Evolutionary conservation across 2,113 vertebrate species (phyloP).

Genomic region (Rhinoptilus africanus): DNA sequence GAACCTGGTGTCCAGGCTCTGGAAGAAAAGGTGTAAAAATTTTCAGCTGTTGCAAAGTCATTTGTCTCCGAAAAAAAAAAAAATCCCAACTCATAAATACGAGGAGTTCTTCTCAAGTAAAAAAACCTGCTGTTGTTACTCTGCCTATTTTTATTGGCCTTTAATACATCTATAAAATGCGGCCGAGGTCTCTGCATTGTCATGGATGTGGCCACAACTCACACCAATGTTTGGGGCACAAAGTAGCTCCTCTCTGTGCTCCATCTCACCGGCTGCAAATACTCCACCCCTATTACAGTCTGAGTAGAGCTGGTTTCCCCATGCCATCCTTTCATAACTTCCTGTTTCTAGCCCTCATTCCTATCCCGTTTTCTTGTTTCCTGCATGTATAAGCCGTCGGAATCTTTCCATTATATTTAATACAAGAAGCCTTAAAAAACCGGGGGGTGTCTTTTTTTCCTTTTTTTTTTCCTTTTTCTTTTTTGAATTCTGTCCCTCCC

Average conservation of each 20-base stretch:
- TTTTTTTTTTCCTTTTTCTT: background rate
- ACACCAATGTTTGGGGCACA: accelerated
- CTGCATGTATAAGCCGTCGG: background rate
- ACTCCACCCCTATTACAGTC: background rate
- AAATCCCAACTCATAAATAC: accelerated
- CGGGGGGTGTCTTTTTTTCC: background rate
- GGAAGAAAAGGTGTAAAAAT: background rate
- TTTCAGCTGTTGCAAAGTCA: background rate
- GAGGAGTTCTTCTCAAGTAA: background rate
- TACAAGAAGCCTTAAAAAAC: background rate
- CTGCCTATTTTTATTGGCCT: background rate
- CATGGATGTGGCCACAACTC: background rate
- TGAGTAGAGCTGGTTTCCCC: background rate
- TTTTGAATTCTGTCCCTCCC: background rate
- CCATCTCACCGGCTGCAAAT: accelerated
- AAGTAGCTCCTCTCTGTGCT: background rate
- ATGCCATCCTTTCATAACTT: background rate
- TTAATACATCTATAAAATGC: too few species aligned
- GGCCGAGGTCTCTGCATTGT: background rate
- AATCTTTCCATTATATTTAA: background rate
- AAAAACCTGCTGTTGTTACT: background rate
- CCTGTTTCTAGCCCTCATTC: background rate
- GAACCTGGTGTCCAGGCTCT: background rate
- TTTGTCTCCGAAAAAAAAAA: background rate
- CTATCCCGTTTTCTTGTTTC: background rate